A percentile compares a stretch with the other conserved stretches of the same genome.
These are phyloP conservation scores for Excalfactoria chinensis DNA, from an alignment of 2,113 vertebrate species.

Conservation along the genomic window DNA sequence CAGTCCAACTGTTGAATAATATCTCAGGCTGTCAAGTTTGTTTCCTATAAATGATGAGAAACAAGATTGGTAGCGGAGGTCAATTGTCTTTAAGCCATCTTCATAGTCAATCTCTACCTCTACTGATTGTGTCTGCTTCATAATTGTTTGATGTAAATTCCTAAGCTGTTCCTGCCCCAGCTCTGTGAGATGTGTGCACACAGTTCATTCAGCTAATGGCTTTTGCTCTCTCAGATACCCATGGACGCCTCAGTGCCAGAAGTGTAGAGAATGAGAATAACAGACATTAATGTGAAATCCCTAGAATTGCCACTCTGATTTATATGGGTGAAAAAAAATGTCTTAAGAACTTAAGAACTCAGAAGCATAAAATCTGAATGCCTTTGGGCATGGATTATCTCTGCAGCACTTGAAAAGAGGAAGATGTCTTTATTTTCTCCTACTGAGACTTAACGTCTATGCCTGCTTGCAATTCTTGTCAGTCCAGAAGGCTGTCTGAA, in stretches of 20 bases:
- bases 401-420: not conserved
- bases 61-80: not conserved
- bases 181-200: not conserved
- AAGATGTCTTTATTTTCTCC: not conserved
- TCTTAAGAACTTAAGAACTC: not conserved
- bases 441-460: not conserved
- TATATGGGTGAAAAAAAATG: not conserved
- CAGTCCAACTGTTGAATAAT: no score
- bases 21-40: not conserved
- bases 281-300: slow-evolving; percentile 22
- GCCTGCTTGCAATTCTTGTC: not conserved
- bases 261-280: slow-evolving; percentile 35
- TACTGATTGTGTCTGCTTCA: not conserved
- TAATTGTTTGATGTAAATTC: not conserved
- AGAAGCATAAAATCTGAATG: not conserved
- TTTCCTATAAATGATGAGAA: not conserved
- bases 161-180: not conserved
- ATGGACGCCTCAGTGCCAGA: not conserved
- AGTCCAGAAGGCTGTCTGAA: slow-evolving; percentile 26
- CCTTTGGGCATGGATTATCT: slow-evolving; percentile 4
- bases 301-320: slow-evolving; percentile 52
- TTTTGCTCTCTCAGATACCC: slow-evolving; percentile 22
- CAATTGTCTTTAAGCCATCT: not conserved
- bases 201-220: not conserved
- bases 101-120: not conserved